These are phyloP conservation scores for Nomada goodeniana DNA, from an alignment of 2,888 invertebrate genomes.

Conservation along the genomic window DNA sequence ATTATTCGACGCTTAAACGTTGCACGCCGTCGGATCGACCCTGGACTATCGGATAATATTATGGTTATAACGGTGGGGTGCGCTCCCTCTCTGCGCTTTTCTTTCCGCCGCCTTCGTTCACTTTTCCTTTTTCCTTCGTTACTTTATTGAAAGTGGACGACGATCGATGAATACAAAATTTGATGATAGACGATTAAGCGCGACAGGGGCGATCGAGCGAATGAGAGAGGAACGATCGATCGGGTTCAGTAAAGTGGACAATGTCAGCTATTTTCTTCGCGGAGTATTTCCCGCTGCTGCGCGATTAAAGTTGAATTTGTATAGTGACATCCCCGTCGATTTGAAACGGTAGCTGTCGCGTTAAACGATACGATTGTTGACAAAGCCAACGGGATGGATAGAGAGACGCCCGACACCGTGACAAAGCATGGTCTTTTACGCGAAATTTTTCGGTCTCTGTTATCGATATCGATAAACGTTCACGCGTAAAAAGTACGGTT, in stretches of 20 bases:
- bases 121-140: background rate
- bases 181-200: slow-evolving; percentile 3
- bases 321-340: slow-evolving; percentile 19
- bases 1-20: slow-evolving; percentile 45
- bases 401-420: background rate
- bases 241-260: slow-evolving; percentile 6
- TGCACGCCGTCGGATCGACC: slow-evolving; percentile 12
- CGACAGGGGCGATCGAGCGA: background rate
- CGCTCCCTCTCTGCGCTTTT: background rate
- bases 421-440: background rate
- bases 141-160: background rate
- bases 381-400: background rate
- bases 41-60: slow-evolving; percentile 24
- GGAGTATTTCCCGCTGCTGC: slow-evolving; percentile 1
- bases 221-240: slow-evolving; percentile 14
- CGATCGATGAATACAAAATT: slow-evolving; percentile 18
- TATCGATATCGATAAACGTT: slow-evolving; percentile 35
- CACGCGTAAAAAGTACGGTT: slow-evolving; percentile 7
- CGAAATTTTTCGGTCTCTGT: slow-evolving; percentile 3
- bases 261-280: slow-evolving; percentile 9
- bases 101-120: background rate
- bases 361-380: background rate
- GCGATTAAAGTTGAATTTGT: background rate
- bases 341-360: background rate
- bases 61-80: background rate